A percentile compares a stretch with the other conserved stretches of the same genome.
Conservation (phyloP, 2,888 invertebrate species). For the Archips xylosteana region DNA sequence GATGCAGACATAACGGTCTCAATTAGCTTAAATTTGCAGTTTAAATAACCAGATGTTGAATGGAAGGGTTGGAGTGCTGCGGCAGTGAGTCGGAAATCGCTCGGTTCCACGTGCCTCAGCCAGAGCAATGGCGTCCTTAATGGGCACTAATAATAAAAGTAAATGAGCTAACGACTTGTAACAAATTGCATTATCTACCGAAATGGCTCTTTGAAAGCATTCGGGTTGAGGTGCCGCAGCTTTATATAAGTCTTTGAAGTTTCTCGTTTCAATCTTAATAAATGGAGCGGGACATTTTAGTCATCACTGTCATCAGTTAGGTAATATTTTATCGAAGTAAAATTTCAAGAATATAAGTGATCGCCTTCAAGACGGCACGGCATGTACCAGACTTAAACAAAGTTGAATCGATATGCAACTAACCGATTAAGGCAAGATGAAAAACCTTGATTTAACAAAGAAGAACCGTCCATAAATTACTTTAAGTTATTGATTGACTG, state of each 20-base stretch:
- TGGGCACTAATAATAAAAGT: slow-evolving; percentile 73
- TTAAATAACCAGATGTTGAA: slow-evolving; percentile 69
- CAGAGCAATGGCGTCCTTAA: slow-evolving; percentile 61
- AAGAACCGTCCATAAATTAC: slow-evolving; percentile 17
- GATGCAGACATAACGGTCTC: slow-evolving; percentile 63
- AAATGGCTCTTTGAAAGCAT: slow-evolving; percentile 68
- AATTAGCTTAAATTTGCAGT: slow-evolving; percentile 72
- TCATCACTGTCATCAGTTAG: slow-evolving; percentile 1
- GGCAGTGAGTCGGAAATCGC: slow-evolving; percentile 53
- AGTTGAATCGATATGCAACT: not conserved
- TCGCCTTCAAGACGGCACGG: not conserved
- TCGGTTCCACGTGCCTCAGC: slow-evolving; percentile 56
- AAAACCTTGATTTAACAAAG: slow-evolving; percentile 4
- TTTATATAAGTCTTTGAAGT: slow-evolving; percentile 34
- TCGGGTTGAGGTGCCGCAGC: slow-evolving; percentile 53
- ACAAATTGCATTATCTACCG: slow-evolving; percentile 75
- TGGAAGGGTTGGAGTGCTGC: slow-evolving; percentile 52
- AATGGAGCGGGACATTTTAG: slow-evolving; percentile 16
- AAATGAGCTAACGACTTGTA: slow-evolving; percentile 74
- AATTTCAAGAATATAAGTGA: not conserved
- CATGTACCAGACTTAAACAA: not conserved
- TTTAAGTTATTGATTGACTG: slow-evolving; percentile 25
- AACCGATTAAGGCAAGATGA: not conserved
- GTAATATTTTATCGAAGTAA: not conserved
- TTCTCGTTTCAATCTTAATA: slow-evolving; percentile 27